Percentiles rank a stretch among this genome's conserved stretches.
phyloP scores from a whole-genome alignment of 1,140 invertebrate genomes.

The Stegodyphus mimosarum region DNA sequence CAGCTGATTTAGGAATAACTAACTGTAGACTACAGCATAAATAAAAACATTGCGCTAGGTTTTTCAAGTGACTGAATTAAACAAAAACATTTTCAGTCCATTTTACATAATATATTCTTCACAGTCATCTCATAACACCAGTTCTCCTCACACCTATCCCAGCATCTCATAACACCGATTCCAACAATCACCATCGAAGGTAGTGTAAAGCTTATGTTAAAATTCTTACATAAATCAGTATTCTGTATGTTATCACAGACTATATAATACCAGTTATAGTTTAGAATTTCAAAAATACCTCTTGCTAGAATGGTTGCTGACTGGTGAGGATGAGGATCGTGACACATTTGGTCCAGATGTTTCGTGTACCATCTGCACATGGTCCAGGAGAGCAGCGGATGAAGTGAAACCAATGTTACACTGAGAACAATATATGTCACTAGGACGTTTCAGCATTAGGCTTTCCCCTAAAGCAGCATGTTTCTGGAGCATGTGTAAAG shows the following conservation, averaged over 20 bases:
- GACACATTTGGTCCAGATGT: slow-evolving; percentile 64
- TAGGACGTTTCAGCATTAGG: slow-evolving; percentile 37
- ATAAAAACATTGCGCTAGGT: too few species aligned
- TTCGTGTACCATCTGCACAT: slow-evolving; percentile 74
- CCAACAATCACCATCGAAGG: too few species aligned
- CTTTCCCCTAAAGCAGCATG: slow-evolving; percentile 65
- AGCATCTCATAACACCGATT: too few species aligned
- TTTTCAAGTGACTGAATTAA: too few species aligned
- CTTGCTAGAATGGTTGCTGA: slow-evolving; percentile 76
- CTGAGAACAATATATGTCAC: slow-evolving; percentile 71
- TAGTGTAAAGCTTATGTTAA: too few species aligned
- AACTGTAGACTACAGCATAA: too few species aligned
- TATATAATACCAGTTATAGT: not conserved
- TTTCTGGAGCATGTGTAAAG: slow-evolving; percentile 66
- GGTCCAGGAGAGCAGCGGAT: slow-evolving; percentile 73
- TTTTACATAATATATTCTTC: too few species aligned
- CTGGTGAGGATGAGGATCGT: slow-evolving; percentile 81
- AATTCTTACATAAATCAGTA: not conserved
- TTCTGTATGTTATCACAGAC: not conserved
- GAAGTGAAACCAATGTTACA: slow-evolving; percentile 72
- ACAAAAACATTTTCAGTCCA: too few species aligned
- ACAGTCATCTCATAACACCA: too few species aligned
- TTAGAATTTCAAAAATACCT: not conserved
- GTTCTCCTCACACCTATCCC: too few species aligned
- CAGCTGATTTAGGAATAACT: too few species aligned